Evolutionary conservation across 2,797 vertebrate species (phyloP), one percentile per base, ranked within the genome.

Genomic region (Hippopotamyrus pictus): DNA sequence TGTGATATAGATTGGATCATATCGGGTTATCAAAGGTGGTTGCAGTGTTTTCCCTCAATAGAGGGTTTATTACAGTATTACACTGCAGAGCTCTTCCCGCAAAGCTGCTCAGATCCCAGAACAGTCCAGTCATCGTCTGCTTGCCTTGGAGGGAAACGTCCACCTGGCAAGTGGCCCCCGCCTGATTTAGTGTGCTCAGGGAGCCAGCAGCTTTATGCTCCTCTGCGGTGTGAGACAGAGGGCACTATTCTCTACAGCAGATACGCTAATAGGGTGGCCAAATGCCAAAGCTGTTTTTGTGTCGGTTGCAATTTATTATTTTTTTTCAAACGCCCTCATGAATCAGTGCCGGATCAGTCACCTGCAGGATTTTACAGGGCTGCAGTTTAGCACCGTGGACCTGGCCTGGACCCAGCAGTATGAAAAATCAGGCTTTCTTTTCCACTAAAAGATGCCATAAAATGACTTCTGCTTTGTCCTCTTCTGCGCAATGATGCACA

Each of bases 381-480:
- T 37, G 41, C 29, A 86, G 29, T 84, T 44, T 25, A 19, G n/a
- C 17, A 33, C 5, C 65, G 25, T 29, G 51, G 51, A 11, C 29
- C 46, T 57, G 86, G 69, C 48, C 51, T 29, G 48, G 2, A 33
- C 37, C 83, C 48, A 76, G 50, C 41, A 11, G 17, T 53, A 37
- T 50, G 46, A 33, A 76, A 73, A 54, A 69, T 19, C 33, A 11
- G 33, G 33, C 50, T 57, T 69, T 83, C 82, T 76, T 50, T 86
- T 53, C 50, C 22, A 25, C 19, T 33, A 62, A 90, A 62, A 8
- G 53, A 84, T 57, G 50, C 50, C 62, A 82, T 88, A 82, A 89
- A 89, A 86, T 22, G 33, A 86, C 88, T 54, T 14, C 50, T 29
- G 5, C 25, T 89, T 90, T 62, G 57, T 86, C 88, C 54, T 69